phyloP scores from a whole-genome alignment of 2,113 vertebrate genomes.

The Turnix velox region DNA sequence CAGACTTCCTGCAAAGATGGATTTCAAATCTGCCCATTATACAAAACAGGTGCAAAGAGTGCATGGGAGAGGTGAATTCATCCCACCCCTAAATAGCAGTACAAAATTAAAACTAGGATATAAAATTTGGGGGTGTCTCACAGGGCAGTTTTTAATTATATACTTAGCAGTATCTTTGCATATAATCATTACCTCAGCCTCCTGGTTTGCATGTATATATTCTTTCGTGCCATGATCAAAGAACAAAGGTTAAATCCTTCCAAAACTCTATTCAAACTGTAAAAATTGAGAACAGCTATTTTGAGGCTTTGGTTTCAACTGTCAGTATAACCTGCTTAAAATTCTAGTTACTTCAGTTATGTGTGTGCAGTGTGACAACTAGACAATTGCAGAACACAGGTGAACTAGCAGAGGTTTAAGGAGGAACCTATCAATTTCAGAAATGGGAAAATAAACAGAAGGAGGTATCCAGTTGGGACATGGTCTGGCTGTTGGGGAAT shows the following conservation, averaged over 20 bases:
- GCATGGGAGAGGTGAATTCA: slow-evolving; percentile 51
- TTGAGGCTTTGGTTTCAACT: not conserved
- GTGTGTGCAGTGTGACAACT: not conserved
- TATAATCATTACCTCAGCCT: slow-evolving; percentile 61
- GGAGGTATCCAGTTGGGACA: rapidly evolving
- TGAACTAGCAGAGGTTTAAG: not conserved
- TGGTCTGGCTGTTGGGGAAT: not conserved
- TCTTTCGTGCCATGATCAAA: slow-evolving; percentile 54
- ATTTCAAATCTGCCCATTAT: slow-evolving; percentile 28
- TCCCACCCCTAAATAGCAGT: slow-evolving; percentile 31
- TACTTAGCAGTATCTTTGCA: slow-evolving; percentile 50
- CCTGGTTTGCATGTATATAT: slow-evolving; percentile 47
- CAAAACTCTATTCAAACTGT: slow-evolving; percentile 50
- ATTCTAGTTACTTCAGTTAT: not conserved
- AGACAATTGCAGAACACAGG: not conserved
- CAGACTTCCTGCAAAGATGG: not conserved
- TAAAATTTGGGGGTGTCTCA: slow-evolving; percentile 52
- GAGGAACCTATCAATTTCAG: not conserved
- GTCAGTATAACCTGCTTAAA: slow-evolving; percentile 32
- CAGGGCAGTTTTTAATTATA: slow-evolving; percentile 63
- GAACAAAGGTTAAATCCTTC: slow-evolving; percentile 64
- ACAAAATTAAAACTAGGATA: slow-evolving; percentile 60
- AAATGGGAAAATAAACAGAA: too few relatives aligned
- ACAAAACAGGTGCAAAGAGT: slow-evolving; percentile 42
- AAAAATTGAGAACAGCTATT: slow-evolving; percentile 54